Conservation (phyloP, 2,113 vertebrate species). For the Macroglossus sobrinus region DNA sequence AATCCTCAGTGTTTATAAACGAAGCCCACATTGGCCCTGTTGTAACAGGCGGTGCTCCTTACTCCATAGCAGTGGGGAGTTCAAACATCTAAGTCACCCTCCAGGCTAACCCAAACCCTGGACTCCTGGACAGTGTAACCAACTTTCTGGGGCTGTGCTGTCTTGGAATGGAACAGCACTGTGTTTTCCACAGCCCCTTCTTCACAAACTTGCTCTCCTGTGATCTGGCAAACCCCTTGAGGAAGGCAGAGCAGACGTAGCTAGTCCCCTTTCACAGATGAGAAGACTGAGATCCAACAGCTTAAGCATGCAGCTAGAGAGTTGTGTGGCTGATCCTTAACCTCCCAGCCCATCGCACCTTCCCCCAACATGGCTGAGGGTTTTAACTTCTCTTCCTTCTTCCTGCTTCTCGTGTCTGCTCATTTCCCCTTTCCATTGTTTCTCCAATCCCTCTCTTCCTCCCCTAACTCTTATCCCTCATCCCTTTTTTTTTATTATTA, state of each 20-base stretch:
- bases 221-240: not conserved
- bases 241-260: not conserved
- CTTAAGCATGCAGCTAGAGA: not conserved
- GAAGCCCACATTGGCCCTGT: not conserved
- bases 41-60: not conserved
- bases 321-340: no score
- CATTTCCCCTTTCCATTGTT: not conserved
- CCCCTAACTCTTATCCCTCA: not conserved
- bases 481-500: no score
- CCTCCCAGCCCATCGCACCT: not conserved
- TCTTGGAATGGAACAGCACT: not conserved
- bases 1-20: conserved; percentile 27
- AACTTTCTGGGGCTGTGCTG: not conserved
- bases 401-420: not conserved
- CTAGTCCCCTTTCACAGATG: not conserved
- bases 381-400: not conserved
- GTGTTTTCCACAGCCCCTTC: not conserved
- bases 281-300: not conserved
- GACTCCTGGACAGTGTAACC: not conserved
- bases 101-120: not conserved
- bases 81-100: conserved; percentile 3
- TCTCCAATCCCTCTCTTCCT: not conserved
- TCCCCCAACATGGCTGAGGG: not conserved
- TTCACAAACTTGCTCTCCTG: not conserved
- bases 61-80: not conserved